A percentile compares a stretch with the other conserved stretches of the same genome.
phyloP scores from a whole-genome alignment of 2,797 vertebrate genomes.

The Scleropages formosus region DNA sequence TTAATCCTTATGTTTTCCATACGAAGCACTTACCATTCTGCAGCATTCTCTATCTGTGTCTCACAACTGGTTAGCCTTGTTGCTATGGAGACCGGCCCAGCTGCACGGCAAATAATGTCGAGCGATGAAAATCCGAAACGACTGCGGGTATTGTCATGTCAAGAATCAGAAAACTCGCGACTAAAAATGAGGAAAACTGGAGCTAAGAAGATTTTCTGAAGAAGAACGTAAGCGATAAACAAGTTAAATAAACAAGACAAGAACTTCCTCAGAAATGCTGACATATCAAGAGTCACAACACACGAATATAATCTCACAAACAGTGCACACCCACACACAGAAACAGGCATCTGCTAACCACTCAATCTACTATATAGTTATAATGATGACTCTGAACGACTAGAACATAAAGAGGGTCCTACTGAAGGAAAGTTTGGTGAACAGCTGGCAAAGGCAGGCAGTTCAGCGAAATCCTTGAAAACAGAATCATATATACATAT shows the following conservation, averaged over 20 bases:
- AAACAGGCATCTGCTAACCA: conserved; percentile 14
- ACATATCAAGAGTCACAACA: neutral
- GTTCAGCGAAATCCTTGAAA: too few relatives aligned
- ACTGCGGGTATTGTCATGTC: neutral
- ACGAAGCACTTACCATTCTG: neutral
- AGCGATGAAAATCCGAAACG: conserved; percentile 12
- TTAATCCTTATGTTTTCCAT: neutral
- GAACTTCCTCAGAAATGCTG: neutral
- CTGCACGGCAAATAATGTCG: neutral
- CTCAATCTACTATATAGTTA: neutral
- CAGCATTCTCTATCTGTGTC: neutral
- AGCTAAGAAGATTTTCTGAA: neutral
- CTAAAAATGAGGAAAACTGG: conserved; percentile 4
- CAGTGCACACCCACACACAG: conserved; percentile 28
- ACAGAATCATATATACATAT: too few relatives aligned
- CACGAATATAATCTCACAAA: neutral
- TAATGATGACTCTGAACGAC: too few relatives aligned
- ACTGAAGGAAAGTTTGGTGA: neutral
- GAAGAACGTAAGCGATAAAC: neutral
- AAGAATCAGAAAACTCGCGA: neutral
- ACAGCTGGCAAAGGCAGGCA: too few relatives aligned
- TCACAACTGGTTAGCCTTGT: conserved; percentile 9
- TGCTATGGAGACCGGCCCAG: conserved; percentile 36
- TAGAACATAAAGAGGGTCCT: too few relatives aligned
- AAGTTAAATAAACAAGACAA: neutral